phyloP scores from a whole-genome alignment of 92 coral and sea anemone genomes.

The Meandrina meandrites region DNA sequence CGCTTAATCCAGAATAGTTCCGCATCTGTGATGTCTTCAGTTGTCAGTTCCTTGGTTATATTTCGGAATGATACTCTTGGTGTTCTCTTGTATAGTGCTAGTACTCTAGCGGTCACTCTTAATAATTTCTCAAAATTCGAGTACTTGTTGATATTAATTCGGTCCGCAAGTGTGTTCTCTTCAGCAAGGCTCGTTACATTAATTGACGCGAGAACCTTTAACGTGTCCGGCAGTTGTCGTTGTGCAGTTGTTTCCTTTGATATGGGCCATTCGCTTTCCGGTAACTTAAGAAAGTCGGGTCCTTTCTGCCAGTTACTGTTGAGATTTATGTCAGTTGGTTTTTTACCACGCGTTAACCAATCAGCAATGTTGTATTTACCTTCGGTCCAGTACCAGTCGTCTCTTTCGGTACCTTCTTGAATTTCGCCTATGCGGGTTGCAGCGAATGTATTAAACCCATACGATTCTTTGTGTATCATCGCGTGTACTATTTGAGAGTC shows the following conservation, averaged over 20 bases:
- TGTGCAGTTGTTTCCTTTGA: not conserved
- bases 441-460: too few species aligned
- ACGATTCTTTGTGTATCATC: too few species aligned
- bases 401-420: conserved; percentile 41
- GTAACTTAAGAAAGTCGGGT: too few species aligned
- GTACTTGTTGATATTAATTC: conserved; percentile 31
- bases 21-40: conserved; percentile 27
- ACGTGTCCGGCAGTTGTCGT: conserved; percentile 39
- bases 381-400: conserved; percentile 54
- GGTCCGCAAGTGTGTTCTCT: conserved; percentile 6
- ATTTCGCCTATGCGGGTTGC: conserved; percentile 60
- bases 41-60: conserved; percentile 4
- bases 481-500: conserved; percentile 54
- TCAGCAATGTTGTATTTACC: conserved; percentile 47
- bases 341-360: conserved; percentile 61
- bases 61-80: conserved; percentile 42
- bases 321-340: conserved; percentile 30
- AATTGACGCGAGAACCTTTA: conserved; percentile 25
- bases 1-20: conserved; percentile 42
- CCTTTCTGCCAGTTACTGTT: conserved; percentile 59
- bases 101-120: conserved; percentile 48
- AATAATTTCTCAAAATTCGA: conserved; percentile 40
- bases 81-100: conserved; percentile 20
- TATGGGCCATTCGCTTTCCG: conserved; percentile 51
- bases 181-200: not conserved